Base-by-base conservation (phyloP, 2,113 vertebrate species). In the Phyllopteryx taeniolatus region DNA sequence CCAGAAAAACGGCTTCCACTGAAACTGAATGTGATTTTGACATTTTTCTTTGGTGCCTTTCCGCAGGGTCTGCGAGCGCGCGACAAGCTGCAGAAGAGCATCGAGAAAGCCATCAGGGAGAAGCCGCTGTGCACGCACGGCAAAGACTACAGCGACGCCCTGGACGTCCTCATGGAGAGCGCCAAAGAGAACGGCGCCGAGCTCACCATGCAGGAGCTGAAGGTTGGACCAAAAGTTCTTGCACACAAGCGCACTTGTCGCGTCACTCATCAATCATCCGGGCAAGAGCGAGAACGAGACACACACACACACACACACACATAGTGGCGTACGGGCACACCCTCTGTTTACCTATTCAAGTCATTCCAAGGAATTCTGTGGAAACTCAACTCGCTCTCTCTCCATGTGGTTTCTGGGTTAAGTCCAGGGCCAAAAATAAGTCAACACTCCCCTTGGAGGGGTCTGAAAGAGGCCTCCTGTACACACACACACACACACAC, bases 161-260 rank as follows among this genome's bases (percentile, higher is more conserved):
- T 99, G 86, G 98, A 99, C 71, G 94, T 99, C 73, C 93, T 99
- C 85, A 95, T 99, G 1, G 95, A 96, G 80, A 99, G 98, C 0
- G 96, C 96, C 75, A 96, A 96, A 56, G 97, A 99, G 79, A 96
- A 99, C 0, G 95, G 96, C 74, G 92, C 95, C 19, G 96, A 98
- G 87, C 93, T 99, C 76, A 97, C 93, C 77, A 99, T 99, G 97
- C 98, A 99, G 86, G 97, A 99, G 75, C 91, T 99, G 63, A 99
- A 98, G 98, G 98, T 99, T 86, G 72, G 43, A 46, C 43, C 39
- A 2, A 68, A 39, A 35, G 42, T 65, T 19, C 8, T 20, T 42
- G 13, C 65, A 53, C 47, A 53, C 31, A 3, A 46, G 59, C 14
- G 31, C 59, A 15, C 13, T 66, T 66, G 44, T 66, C 42, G 5